Evolutionary conservation across 2,113 vertebrate genomes (phyloP).

Genomic region (Dasyurus viverrinus): DNA sequence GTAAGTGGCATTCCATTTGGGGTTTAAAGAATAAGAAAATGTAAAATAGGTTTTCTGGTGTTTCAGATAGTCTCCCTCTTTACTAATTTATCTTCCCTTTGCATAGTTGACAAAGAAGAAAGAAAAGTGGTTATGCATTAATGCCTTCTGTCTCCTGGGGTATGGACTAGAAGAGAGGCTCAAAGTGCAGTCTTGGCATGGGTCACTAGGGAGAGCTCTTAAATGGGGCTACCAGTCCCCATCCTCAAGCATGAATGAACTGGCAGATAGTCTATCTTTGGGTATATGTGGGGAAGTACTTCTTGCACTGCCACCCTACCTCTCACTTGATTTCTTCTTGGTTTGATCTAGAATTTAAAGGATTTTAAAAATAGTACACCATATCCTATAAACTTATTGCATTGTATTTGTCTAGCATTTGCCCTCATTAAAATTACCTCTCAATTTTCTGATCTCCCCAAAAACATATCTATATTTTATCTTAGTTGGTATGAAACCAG

Average conservation of each 20-base stretch:
- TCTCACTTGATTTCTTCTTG: not conserved
- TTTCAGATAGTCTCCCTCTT: not conserved
- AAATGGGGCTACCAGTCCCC: not conserved
- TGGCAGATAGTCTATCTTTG: not conserved
- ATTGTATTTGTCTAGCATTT: not conserved
- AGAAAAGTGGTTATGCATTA: not conserved
- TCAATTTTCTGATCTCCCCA: not conserved
- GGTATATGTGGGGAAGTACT: not conserved
- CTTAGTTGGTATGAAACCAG: not conserved
- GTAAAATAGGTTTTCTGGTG: not conserved
- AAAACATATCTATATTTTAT: not conserved
- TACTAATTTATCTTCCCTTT: not conserved
- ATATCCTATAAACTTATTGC: not conserved
- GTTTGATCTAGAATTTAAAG: not conserved
- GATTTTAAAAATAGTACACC: not conserved
- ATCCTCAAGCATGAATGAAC: not conserved
- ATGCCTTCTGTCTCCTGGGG: not conserved
- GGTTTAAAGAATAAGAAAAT: not conserved
- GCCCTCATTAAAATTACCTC: too few relatives aligned
- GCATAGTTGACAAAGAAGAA: not conserved
- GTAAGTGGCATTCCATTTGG: not conserved
- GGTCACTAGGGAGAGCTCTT: not conserved
- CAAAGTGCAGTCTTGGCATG: not conserved
- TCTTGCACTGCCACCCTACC: not conserved
- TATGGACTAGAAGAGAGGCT: not conserved